Conservation (phyloP, 2,797 vertebrate genomes). For the Vireo griseus region DNA sequence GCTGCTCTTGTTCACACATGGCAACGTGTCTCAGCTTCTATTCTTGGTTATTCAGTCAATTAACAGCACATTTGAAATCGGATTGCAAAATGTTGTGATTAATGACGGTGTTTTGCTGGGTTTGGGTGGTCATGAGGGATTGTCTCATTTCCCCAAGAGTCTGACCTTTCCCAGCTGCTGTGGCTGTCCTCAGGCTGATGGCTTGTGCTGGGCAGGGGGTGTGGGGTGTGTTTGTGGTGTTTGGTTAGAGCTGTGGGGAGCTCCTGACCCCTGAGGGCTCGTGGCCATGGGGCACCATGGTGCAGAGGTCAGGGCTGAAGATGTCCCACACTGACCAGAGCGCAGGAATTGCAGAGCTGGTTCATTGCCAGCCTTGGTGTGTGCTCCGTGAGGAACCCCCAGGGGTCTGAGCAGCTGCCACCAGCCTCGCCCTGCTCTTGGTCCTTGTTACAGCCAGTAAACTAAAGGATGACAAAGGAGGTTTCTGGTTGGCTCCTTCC, state of each 20-base stretch:
- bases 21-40: neutral
- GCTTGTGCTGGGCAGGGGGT: neutral
- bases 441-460: neutral
- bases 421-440: neutral
- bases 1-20: neutral
- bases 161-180: neutral
- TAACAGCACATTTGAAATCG: neutral
- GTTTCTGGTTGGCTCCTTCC: neutral
- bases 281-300: accelerated
- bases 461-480: neutral
- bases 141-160: neutral
- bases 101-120: neutral
- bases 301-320: neutral
- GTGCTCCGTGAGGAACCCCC: neutral
- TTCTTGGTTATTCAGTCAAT: neutral
- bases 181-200: neutral
- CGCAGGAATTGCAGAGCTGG: neutral
- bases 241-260: neutral
- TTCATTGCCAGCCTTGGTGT: accelerated
- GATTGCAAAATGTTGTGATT: neutral
- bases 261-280: neutral
- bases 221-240: neutral
- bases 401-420: neutral
- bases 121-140: neutral
- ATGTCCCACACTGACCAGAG: accelerated